A percentile compares a stretch with the other conserved stretches of the same genome.
These are phyloP conservation scores for Apotomis capreana DNA, from an alignment of 2,888 invertebrate species.

Conservation along the genomic window DNA sequence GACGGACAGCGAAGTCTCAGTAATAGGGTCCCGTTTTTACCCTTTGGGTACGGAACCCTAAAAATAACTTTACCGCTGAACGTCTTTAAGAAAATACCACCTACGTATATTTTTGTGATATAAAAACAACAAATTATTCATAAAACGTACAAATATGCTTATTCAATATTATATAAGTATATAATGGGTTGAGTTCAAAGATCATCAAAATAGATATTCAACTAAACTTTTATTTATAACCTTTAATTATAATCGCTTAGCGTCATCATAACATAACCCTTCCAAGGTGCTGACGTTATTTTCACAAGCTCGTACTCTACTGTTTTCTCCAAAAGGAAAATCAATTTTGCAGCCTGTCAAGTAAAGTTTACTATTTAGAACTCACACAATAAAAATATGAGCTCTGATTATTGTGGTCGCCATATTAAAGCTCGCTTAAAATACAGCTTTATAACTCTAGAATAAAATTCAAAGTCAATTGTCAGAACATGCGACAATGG, in stretches of 20 bases:
- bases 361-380: not conserved
- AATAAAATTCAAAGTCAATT: not conserved
- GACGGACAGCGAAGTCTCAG: too few relatives aligned
- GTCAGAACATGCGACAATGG: not conserved
- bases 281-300: constrained; percentile 5
- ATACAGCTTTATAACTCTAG: not conserved
- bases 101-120: too few relatives aligned
- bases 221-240: constrained; percentile 1
- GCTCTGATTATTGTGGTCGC: not conserved
- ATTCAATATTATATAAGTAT: too few relatives aligned
- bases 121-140: too few relatives aligned
- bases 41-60: too few relatives aligned
- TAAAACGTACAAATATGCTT: too few relatives aligned
- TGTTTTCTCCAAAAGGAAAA: not conserved
- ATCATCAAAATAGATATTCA: not conserved
- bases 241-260: constrained; percentile 4
- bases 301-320: not conserved
- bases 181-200: not conserved
- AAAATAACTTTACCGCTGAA: too few relatives aligned
- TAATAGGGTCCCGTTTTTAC: too few relatives aligned
- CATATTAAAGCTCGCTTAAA: not conserved
- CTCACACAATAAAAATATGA: not conserved
- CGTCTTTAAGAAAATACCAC: too few relatives aligned
- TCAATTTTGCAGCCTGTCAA: not conserved
- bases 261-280: constrained; percentile 7